Base-by-base conservation (phyloP, 2,888 invertebrate genomes). In the Drosophila macrospina region DNA sequence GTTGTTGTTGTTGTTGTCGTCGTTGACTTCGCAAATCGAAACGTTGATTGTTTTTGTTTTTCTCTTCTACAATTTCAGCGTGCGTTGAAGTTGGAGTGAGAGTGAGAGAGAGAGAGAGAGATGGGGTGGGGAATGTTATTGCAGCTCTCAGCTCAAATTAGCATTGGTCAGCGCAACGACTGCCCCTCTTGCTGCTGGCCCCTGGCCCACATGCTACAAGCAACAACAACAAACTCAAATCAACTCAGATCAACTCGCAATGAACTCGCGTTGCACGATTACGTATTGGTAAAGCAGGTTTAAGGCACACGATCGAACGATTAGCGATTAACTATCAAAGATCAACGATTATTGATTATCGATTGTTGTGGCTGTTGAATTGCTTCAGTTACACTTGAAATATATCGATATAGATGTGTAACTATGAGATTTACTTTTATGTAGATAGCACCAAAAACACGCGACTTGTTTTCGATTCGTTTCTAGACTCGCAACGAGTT, bases 1-100 rank as follows among this genome's bases (percentile, higher is more conserved):
- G 39, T 51, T 37, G 41, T 39, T 39, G 59, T 47, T 41, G 44
- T 72, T 57, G 63, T 20, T 11, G 41, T 32, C 30, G 44, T 42
- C 24, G 44, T 44, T 55, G 54, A 37, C 50, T 65, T 68, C 62
- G 66, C 59, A 76, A 80, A 69, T 69, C 72, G 73, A 72, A 71
- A 61, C 68, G 61, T 70, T 70, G 75, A 71, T 75, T 74, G 62
- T 75, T 70, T 74, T 52, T 74, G 13, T 52, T 20, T 30, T 41
- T 8, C 20, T 10, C 30, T 59, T 11, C 48, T 41, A 37, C 39
- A 30, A 11, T 39, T 48, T 59, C n/a, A 20, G 10, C 8, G 26
- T 10, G 16, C 4, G 28, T 28, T 13, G 13, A n/a, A n/a, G n/a
- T n/a, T 28, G 28, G 8, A 6, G 11, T 28, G 28, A 6, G 5